Evolutionary conservation across 92 coral and sea anemone species (phyloP), one percentile per base, ranked within the genome.

Genomic region (Anthopleura xanthogrammica): DNA sequence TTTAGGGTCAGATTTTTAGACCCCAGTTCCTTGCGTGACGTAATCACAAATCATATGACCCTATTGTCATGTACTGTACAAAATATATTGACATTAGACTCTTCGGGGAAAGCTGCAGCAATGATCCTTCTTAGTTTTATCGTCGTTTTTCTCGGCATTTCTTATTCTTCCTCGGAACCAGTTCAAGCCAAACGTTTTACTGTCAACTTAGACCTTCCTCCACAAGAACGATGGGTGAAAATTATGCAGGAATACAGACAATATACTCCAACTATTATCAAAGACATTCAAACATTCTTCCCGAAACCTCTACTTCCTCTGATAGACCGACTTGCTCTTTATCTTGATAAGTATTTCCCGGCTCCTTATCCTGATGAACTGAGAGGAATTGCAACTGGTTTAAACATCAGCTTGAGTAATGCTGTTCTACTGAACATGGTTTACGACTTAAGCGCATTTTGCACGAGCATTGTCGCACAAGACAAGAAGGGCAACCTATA

Each of bases 401-500:
- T 86, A n/a, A 89, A 91, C 80, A 11, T 91, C 9, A 93, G 85
- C 41, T 52, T 91, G 16, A 74, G 92, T 20, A 95, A 95, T 75
- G 88, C 87, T 58, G 79, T 95, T 52, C 14, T 95, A 83, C 20
- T 79, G 29, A 95, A 95, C 78, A 16, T 95, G 22, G n/a, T 81
- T 10, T 95, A 95, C 82, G 98, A 95, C 75, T 46, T 95, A 60
- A 83, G 95, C 16, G 97, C 98, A 4, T 89, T 78, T 79, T 95
- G 98, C 79, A 95, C 98, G 8, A 95, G 98, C 68, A 93, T 95
- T 42, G 97, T 95, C 14, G 97, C 95, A 8, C 92, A 95, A 68
- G 95, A 93, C 41, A 77, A 78, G 16, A 36, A 87, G 1, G 98
- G 97, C 12, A 89, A 87, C 68, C 72, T 95, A 20, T 85, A 78